Percentiles rank a stretch among this genome's conserved stretches.
phyloP scores from a whole-genome alignment of 2,113 vertebrate genomes.

The Pygoscelis adeliae region DNA sequence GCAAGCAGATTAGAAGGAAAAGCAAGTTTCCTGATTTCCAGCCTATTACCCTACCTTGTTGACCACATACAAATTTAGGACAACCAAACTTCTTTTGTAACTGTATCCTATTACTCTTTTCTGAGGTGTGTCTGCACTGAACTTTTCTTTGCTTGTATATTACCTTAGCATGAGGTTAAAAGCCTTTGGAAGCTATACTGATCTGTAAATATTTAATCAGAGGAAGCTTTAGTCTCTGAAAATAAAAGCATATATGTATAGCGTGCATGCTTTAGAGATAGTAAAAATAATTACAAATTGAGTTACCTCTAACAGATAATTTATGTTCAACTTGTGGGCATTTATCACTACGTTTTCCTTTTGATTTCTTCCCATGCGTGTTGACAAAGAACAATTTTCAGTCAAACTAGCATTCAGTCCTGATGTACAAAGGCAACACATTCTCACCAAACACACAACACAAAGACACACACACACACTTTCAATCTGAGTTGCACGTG shows the following conservation, averaged over 20 bases:
- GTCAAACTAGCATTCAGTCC: neutral
- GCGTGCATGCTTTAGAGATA: neutral
- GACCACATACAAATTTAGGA: neutral
- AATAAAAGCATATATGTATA: neutral
- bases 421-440: neutral
- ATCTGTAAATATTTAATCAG: neutral
- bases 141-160: neutral
- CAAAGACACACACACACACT: neutral
- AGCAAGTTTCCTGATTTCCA: neutral
- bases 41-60: neutral
- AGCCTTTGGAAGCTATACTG: neutral
- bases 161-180: neutral
- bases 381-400: neutral
- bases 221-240: neutral
- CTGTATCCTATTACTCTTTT: neutral
- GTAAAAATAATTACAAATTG: neutral
- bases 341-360: neutral
- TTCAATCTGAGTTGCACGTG: neutral
- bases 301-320: neutral
- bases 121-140: neutral
- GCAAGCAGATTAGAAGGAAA: neutral
- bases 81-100: neutral
- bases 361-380: neutral
- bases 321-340: neutral
- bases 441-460: neutral